Conservation (phyloP, 1,140 invertebrate species). For the Charaxes varanes region DNA sequence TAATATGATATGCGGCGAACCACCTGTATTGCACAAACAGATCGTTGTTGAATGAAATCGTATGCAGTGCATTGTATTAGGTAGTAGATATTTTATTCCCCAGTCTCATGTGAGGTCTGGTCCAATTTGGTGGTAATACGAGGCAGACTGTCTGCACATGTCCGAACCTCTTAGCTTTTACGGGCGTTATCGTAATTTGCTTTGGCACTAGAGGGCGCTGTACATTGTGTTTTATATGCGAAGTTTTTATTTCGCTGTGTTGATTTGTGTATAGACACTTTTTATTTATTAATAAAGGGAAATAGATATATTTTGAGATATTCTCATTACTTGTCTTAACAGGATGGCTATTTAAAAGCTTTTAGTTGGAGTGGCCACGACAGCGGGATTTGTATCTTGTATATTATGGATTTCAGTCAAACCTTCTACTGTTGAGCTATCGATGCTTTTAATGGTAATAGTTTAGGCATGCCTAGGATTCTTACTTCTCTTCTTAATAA, state of each 20-base stretch:
- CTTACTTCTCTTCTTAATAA: no score
- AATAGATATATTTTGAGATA: no score
- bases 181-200: constrained; percentile 30
- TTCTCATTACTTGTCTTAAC: no score
- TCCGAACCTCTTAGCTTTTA: constrained; percentile 43
- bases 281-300: no score
- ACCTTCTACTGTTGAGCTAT: no score
- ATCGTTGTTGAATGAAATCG: constrained; percentile 4
- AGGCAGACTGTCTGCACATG: constrained; percentile 14
- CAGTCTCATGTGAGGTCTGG: constrained; percentile 8
- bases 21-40: constrained; percentile 47
- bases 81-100: constrained; percentile 5
- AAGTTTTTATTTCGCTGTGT: not conserved
- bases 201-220: constrained; percentile 44
- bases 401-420: no score
- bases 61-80: constrained; percentile 12
- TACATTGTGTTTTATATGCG: constrained; percentile 2
- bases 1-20: constrained; percentile 49
- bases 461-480: no score
- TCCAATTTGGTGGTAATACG: constrained; percentile 14
- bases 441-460: no score
- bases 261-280: constrained; percentile 2
- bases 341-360: no score
- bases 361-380: no score
- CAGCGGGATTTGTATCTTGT: no score